Conservation (phyloP, 2,888 invertebrate species). For the Sminthurides aquaticus region DNA sequence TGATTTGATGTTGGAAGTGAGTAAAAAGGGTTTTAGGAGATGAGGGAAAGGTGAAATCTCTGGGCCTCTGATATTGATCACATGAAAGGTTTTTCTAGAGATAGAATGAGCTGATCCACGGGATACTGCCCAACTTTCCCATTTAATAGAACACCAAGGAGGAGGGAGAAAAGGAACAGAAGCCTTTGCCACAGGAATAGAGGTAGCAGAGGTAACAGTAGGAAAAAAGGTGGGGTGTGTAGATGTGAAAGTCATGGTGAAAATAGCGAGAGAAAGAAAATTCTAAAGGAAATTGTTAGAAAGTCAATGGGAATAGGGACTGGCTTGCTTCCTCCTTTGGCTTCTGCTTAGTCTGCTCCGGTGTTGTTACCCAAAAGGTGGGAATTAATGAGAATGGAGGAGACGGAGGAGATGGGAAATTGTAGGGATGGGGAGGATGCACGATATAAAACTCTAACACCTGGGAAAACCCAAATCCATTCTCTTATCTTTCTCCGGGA, state of each 20-base stretch:
- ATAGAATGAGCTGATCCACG: not conserved
- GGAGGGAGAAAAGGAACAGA: constrained; percentile 4
- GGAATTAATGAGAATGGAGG: not conserved
- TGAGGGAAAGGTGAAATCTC: not conserved
- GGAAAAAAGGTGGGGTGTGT: too few relatives aligned
- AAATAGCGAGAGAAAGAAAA: constrained; percentile 7
- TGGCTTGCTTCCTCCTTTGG: too few relatives aligned
- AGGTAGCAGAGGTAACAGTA: not conserved
- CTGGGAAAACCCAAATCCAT: not conserved
- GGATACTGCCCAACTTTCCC: not conserved
- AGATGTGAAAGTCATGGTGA: too few relatives aligned
- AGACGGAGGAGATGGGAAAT: not conserved
- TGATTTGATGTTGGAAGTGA: constrained; percentile 1
- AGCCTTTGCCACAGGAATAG: too few relatives aligned
- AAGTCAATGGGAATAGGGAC: constrained; percentile 2
- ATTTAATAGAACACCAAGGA: not conserved
- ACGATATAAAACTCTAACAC: too few relatives aligned
- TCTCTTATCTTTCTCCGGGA: not conserved
- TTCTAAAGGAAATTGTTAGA: not conserved
- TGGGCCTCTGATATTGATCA: constrained; percentile 3
- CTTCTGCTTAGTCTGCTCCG: not conserved
- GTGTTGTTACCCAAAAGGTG: not conserved
- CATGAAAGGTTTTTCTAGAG: not conserved
- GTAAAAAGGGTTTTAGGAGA: not conserved
- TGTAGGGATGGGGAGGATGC: too few relatives aligned